A percentile compares a stretch with the other conserved stretches of the same genome.
Evolutionary conservation across 2,797 vertebrate species (phyloP).

Genomic region (Percopsis omiscomaycus): DNA sequence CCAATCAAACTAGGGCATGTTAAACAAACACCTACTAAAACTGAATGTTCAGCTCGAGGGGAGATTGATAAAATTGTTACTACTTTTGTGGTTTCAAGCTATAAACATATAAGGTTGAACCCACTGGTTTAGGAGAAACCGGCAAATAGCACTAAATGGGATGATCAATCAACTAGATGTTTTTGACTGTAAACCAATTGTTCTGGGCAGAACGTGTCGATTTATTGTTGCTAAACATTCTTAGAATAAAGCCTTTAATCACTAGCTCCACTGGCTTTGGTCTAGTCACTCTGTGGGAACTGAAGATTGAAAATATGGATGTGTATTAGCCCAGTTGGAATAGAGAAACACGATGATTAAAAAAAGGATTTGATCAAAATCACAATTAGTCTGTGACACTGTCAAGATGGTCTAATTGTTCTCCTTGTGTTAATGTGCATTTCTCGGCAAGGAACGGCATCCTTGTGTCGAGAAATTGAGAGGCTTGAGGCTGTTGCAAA

Average conservation of each 20-base stretch:
- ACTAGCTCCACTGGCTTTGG: constrained; percentile 37
- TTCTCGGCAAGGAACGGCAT: constrained; percentile 27
- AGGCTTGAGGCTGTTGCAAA: constrained; percentile 30
- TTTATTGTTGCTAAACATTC: constrained; percentile 42
- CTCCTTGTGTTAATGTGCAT: constrained; percentile 16
- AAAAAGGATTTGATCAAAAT: constrained; percentile 50
- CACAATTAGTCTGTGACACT: constrained; percentile 41
- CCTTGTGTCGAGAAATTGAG: constrained; percentile 23
- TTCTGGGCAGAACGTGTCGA: constrained; percentile 25
- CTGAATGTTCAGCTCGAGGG: too few species aligned
- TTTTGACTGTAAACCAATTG: background rate
- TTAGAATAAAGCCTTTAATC: constrained; percentile 48
- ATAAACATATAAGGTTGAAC: too few species aligned
- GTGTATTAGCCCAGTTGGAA: constrained; percentile 38
- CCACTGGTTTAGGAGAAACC: too few species aligned
- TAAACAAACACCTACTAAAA: too few species aligned
- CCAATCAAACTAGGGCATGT: too few species aligned
- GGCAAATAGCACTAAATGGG: too few species aligned
- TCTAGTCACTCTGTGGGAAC: background rate
- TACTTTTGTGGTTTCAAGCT: too few species aligned
- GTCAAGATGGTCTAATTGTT: constrained; percentile 34
- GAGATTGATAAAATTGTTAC: too few species aligned
- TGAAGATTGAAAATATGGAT: constrained; percentile 37
- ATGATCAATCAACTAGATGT: background rate
- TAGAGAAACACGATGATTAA: constrained; percentile 8